Evolutionary conservation across 2,113 vertebrate genomes (phyloP), one percentile per base, ranked within the genome.

Genomic region (Eptesicus fuscus): DNA sequence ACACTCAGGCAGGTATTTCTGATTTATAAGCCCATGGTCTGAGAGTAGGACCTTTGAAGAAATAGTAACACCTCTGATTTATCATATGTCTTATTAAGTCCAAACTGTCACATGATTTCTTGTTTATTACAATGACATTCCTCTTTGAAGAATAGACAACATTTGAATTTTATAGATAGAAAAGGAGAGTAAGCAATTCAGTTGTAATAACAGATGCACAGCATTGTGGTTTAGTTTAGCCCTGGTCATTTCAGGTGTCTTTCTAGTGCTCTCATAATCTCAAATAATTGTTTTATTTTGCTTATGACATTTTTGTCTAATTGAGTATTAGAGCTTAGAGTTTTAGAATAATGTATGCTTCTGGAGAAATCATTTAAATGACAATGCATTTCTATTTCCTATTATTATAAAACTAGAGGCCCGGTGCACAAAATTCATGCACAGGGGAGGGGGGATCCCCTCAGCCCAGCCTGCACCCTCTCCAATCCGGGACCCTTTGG

Each of bases 361-460:
- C 37, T 32, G 25, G 49, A 74, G 53, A 90, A 93, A 70, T 96
- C n/a, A 94, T 95, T 95, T 93, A 94, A 96, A 77, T 90, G 70
- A 95, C 80, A 95, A 96, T 88, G 42, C 22, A 67, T 96, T 97
- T 95, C 69, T 96, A 32, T 88, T 88, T 91, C 22, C 32, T 88
- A 35, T 83, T 51, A 77, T 74, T 93, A 91, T 76, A 70, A 67
- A 51, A 56, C 20, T 56, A 56, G 18, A 22, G 53, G 18, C 7
- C 53, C 0, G 1, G 20, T 22, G 53, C 53, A 56, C 2, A 1
- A 56, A 56, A 56, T 53, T 20, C 18, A 53, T 53, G 51, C 51
- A 53, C 14, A 5, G 51, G 18, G 6, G 18, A 2, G 5, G 18
- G 51, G 18, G 5, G 51, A n/a, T 18, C 0, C 51, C 51, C 18